A percentile compares a stretch with the other conserved stretches of the same genome.
Evolutionary conservation across 2,888 invertebrate genomes (phyloP).

Genomic region (Parnassius apollo): DNA sequence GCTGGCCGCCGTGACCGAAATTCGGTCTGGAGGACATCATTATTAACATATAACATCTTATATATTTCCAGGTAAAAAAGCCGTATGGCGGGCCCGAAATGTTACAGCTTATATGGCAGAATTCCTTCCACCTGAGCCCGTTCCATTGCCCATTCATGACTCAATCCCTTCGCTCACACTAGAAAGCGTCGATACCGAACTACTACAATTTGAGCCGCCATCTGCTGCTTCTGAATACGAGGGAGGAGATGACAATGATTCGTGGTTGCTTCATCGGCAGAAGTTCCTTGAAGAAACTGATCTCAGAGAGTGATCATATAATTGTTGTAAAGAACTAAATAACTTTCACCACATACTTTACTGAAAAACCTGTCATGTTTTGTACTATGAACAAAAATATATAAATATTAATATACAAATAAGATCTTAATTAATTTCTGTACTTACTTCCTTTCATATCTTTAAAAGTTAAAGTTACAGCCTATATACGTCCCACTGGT

Average conservation of each 20-base stretch:
- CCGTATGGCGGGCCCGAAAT: conserved; percentile 86
- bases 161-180: conserved; percentile 79
- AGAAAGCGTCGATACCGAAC: conserved; percentile 58
- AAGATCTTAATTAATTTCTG: no score
- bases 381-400: background rate
- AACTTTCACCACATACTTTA: no score
- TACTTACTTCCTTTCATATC: no score
- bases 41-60: no score
- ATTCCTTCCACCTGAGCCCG: conserved; percentile 85
- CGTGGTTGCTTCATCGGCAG: conserved; percentile 69
- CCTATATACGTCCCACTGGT: no score
- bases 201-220: conserved; percentile 66
- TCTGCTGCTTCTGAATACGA: conserved; percentile 60
- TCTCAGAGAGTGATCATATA: conserved; percentile 38
- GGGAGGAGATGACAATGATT: conserved; percentile 63
- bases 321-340: background rate
- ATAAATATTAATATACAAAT: no score
- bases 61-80: conserved; percentile 59
- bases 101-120: conserved; percentile 85
- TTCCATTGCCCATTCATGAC: conserved; percentile 84
- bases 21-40: no score
- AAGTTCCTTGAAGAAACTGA: conserved; percentile 67
- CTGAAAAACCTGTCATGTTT: background rate
- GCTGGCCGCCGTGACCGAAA: no score
- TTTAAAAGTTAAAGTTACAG: no score